Evolutionary conservation across 2,113 vertebrate species (phyloP).

Genomic region (Perognathus longimembris): DNA sequence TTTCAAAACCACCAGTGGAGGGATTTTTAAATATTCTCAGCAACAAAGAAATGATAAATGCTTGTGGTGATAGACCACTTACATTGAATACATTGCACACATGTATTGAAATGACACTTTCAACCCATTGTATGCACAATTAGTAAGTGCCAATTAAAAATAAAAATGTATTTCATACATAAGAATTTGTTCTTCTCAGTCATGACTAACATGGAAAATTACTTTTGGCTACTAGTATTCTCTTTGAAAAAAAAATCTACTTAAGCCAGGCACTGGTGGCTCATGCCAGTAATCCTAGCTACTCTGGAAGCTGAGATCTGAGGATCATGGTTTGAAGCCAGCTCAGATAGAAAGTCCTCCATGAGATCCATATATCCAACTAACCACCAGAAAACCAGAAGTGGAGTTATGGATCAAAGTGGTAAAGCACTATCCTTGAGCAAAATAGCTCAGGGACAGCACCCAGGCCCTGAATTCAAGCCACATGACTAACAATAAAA

Average conservation of each 20-base stretch:
- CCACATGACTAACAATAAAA: too few species aligned
- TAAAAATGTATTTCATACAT: too few species aligned
- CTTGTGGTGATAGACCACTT: neutral
- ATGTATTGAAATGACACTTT: neutral
- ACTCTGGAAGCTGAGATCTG: too few species aligned
- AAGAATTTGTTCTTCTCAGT: neutral
- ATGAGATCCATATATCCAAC: too few species aligned
- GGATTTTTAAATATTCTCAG: neutral
- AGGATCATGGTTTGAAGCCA: too few species aligned
- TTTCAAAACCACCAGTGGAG: neutral
- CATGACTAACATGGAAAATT: neutral
- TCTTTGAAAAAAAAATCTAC: neutral
- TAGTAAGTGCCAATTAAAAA: neutral
- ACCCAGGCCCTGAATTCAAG: too few species aligned
- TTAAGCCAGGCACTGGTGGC: neutral
- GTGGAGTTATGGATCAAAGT: too few species aligned
- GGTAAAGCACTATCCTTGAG: too few species aligned
- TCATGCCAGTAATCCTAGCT: too few species aligned
- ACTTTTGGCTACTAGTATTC: neutral
- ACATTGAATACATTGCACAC: neutral
- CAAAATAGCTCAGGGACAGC: too few species aligned
- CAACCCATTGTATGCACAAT: neutral
- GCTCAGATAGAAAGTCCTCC: too few species aligned
- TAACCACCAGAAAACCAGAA: too few species aligned
- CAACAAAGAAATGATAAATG: neutral